Evolutionary conservation across 2,113 vertebrate genomes (phyloP), one percentile per base, ranked within the genome.

Genomic region (Chrysochloris asiatica): DNA sequence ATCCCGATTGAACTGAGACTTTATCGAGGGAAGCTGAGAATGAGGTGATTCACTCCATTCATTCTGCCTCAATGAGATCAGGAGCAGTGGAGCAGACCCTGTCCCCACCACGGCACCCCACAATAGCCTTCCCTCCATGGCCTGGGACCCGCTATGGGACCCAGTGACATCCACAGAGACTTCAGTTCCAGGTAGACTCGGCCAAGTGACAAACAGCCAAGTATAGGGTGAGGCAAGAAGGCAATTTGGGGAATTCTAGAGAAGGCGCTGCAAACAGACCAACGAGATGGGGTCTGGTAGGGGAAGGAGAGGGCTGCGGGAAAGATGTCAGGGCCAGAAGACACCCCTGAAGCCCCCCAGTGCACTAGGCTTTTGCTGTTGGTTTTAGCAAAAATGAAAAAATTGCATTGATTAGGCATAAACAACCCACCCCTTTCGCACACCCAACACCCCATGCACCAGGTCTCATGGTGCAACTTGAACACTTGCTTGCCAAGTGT

Each of bases 391-490:
- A 28, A 93, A 90, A 36, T 47, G 50, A 45, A 22, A 82, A 89
- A 86, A 76, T 82, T 91, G 90, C 93, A 93, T 48, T 90, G 80
- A 88, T n/a, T 50, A 86, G 92, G 79, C 72, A 83, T 83, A 36
- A 76, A 94, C 26, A 43, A 54, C 59, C 10, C 52, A 4, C 3
- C 12, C 81, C 52, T 10, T 4, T 5, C 8, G 71, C 41, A 13
- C 48, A 36, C 71, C 36, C 33, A 22, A 26, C 45, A 38, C 24
- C 67, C 2, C 1, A 22, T 0, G 38, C 19, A 12, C 38, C 61
- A 16, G 22, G 54, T 8, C 30, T 43, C 59, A 43, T 43, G 0
- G 26, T 1, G 8, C 2, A 0, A 6, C 63, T 11, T 6, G 2
- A 50, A 69, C 4, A 47, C n/a, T 4, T 17, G 30, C 30, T 26